Base-by-base conservation (phyloP, 2,888 invertebrate genomes). In the Sphaeridia pumilis region DNA sequence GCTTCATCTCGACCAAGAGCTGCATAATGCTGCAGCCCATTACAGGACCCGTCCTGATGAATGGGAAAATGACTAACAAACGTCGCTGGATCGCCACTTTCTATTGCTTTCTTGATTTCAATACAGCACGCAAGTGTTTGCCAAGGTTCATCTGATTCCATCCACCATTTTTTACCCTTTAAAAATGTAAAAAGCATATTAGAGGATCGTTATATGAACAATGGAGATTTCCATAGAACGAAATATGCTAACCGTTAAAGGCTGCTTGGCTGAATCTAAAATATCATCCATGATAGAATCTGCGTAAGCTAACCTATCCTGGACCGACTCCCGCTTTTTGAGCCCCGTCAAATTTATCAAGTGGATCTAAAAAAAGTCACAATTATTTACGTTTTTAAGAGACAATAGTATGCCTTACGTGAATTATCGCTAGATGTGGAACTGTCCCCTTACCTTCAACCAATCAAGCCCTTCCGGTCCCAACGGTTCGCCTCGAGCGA, bases 21-120 rank as follows among this genome's bases (percentile, higher is more conserved):
- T 2, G 98, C 97, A 72, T 98, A 99, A 75, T 99, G 98, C 70
- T 99, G 98, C 58, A 98, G 76, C 0, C 98, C 98, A 73, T 99
- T 99, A 69, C 98, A 99, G 53, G 95, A 95, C 1, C 98, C 98
- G 72, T 99, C 98, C 74, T 95, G 95, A 73, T 99, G 98, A 48
- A 98, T 80, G 17, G 98, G 97, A 70, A 93, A 86, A 63, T 83
- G 81, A 66, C 85, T 84, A 63, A 80, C 62, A 66, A 72, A 78
- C 17, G 70, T 66, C 41, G 73, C 77, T 0, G 81, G 82, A 68
- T 85, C 74, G 0, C 76, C 74, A 20, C 78, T 81, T 31, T 82
- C 74, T 0, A 83, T 57, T 0, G 89, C 94, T 22, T 81, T 78
- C 0, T 84, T 82, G 27, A 98, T 84, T 74, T 98, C 98, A 73